These are phyloP conservation scores for Pseudolaguvia tuberculata DNA, from an alignment of 2,113 vertebrate species.

Conservation along the genomic window DNA sequence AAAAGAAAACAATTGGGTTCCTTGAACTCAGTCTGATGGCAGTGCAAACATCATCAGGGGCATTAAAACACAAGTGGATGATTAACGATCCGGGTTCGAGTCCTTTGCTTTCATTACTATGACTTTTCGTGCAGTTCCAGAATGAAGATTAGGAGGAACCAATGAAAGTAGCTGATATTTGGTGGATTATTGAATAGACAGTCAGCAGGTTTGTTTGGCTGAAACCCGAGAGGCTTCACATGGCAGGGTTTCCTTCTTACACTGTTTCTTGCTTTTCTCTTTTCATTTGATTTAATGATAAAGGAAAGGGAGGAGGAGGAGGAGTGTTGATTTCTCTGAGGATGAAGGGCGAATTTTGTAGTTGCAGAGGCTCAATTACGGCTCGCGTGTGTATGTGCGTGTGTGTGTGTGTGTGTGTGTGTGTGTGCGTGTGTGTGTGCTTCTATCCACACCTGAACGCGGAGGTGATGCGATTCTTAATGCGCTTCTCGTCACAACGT, in stretches of 20 bases:
- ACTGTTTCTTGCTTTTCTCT: constrained; percentile 38
- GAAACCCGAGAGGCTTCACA: not conserved
- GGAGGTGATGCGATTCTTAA: constrained; percentile 40
- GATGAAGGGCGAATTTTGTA: constrained; percentile 36
- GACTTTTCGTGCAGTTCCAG: not conserved
- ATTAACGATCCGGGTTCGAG: constrained; percentile 4
- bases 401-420: constrained; percentile 26
- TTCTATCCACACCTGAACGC: constrained; percentile 40
- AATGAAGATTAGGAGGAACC: not conserved
- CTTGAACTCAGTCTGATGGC: not conserved
- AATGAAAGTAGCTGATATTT: not conserved
- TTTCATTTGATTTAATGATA: constrained; percentile 50
- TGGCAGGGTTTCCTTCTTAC: constrained; percentile 25
- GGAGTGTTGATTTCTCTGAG: constrained; percentile 19
- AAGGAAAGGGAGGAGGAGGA: constrained; percentile 29
- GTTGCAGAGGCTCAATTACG: constrained; percentile 39
- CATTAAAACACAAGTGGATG: constrained; percentile 30
- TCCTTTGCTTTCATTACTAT: not conserved
- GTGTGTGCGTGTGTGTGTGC: constrained; percentile 28
- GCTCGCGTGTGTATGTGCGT: constrained; percentile 11
- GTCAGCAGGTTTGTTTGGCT: constrained; percentile 14
- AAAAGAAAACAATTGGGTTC: too few relatives aligned
- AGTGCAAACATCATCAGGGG: constrained; percentile 13
- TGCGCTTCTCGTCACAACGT: constrained; percentile 22
- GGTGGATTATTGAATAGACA: not conserved